A percentile compares a stretch with the other conserved stretches of the same genome.
phyloP scores from a whole-genome alignment of 2,888 invertebrate species.

The Entomobrya proxima region DNA sequence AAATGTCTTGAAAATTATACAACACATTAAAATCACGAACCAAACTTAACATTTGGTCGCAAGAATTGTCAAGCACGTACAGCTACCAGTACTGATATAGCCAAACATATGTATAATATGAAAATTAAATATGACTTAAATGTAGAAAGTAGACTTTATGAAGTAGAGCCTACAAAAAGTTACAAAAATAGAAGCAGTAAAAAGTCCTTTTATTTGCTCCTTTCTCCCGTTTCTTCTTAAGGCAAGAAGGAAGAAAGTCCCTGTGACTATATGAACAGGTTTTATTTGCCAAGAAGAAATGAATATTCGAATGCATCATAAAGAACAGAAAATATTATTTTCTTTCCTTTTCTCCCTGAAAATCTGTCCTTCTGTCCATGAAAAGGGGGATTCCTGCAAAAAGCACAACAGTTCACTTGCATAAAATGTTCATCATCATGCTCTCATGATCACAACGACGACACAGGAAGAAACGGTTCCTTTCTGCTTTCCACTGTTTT shows the following conservation, averaged over 20 bases:
- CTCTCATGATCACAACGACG: background rate
- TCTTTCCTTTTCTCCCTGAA: background rate
- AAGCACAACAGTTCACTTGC: constrained; percentile 4
- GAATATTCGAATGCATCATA: background rate
- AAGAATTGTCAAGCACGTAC: no score
- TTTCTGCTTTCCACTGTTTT: background rate
- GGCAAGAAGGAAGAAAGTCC: background rate
- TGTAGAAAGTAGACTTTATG: no score
- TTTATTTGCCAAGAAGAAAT: constrained; percentile 4
- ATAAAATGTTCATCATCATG: constrained; percentile 14
- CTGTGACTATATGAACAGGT: constrained; percentile 9
- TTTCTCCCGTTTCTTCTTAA: background rate
- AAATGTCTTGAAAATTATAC: background rate
- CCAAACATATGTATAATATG: background rate
- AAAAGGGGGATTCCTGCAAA: background rate
- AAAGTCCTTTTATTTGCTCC: background rate
- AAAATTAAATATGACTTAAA: no score
- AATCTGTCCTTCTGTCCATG: no score
- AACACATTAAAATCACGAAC: no score
- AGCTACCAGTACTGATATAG: no score
- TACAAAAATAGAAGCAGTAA: background rate
- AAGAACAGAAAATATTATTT: background rate
- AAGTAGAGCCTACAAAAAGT: background rate
- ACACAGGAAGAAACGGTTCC: background rate
- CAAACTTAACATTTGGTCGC: no score